These are phyloP conservation scores for Scaptomyza reducta DNA, from an alignment of 2,888 invertebrate genomes.

Conservation along the genomic window DNA sequence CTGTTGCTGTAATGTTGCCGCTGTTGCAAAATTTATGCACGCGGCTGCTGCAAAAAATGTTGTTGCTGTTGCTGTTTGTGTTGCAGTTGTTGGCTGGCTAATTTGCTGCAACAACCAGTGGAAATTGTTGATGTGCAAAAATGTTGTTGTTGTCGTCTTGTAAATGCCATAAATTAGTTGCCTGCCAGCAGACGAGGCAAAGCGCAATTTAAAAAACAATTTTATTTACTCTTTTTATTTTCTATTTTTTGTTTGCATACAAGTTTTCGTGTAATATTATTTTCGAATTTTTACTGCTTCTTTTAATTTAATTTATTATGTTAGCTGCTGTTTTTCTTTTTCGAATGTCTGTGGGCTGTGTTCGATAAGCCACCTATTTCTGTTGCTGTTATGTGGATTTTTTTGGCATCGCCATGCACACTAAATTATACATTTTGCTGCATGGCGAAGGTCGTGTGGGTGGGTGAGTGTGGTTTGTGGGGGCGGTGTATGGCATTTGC, in stretches of 20 bases:
- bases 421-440: constrained; percentile 58
- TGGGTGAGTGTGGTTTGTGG: constrained; percentile 44
- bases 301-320: constrained; percentile 58
- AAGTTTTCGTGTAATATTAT: constrained; percentile 22
- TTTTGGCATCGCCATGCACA: constrained; percentile 61
- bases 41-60: constrained; percentile 52
- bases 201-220: constrained; percentile 65
- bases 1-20: constrained; percentile 43
- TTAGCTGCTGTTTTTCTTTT: constrained; percentile 28
- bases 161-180: constrained; percentile 77
- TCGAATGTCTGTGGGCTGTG: constrained; percentile 29
- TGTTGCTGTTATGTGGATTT: constrained; percentile 48
- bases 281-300: constrained; percentile 38
- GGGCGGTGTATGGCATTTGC: constrained; percentile 24
- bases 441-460: constrained; percentile 67
- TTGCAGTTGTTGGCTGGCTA: constrained; percentile 56
- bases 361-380: constrained; percentile 22
- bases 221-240: constrained; percentile 33
- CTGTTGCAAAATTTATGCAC: constrained; percentile 72
- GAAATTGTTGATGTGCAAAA: constrained; percentile 78
- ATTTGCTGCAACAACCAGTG: constrained; percentile 71
- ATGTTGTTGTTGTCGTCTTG: constrained; percentile 64
- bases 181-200: constrained; percentile 63
- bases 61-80: constrained; percentile 49
- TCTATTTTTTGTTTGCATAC: constrained; percentile 11